Conservation (phyloP, 2,888 invertebrate species). For the Limnephilus lunatus region DNA sequence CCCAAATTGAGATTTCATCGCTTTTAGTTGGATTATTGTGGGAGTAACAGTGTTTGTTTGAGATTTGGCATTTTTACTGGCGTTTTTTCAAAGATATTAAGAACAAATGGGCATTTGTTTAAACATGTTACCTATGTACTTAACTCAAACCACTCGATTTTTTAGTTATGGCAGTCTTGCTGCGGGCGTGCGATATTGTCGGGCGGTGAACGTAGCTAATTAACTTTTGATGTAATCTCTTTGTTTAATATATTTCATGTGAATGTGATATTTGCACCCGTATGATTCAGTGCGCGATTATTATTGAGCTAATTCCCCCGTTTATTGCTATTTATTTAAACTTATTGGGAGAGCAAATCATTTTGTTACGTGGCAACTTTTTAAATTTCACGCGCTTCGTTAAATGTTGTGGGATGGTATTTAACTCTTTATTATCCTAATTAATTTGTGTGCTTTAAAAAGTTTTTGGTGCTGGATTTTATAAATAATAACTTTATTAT, state of each 20-base stretch:
- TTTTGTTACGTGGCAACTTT: neutral
- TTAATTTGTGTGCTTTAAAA: neutral
- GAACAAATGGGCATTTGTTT: no score
- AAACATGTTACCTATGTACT: neutral
- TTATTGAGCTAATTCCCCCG: neutral
- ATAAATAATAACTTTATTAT: neutral
- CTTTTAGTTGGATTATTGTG: no score
- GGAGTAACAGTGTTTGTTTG: neutral
- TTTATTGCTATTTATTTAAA: conserved; percentile 2
- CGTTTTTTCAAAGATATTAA: neutral
- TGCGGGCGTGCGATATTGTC: neutral
- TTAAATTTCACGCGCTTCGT: neutral
- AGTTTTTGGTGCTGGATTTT: neutral
- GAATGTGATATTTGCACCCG: conserved; percentile 3
- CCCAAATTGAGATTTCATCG: no score
- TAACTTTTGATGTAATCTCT: neutral
- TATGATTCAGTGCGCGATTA: conserved; percentile 1
- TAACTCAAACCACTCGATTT: neutral
- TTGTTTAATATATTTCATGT: conserved; percentile 10
- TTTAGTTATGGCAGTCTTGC: neutral
- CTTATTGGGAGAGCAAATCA: neutral
- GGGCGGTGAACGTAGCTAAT: neutral
- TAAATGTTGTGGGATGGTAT: neutral
- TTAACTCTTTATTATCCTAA: neutral
- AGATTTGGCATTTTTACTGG: neutral